Base-by-base conservation (phyloP, 2,888 invertebrate genomes). In the Amaurobius ferox region DNA sequence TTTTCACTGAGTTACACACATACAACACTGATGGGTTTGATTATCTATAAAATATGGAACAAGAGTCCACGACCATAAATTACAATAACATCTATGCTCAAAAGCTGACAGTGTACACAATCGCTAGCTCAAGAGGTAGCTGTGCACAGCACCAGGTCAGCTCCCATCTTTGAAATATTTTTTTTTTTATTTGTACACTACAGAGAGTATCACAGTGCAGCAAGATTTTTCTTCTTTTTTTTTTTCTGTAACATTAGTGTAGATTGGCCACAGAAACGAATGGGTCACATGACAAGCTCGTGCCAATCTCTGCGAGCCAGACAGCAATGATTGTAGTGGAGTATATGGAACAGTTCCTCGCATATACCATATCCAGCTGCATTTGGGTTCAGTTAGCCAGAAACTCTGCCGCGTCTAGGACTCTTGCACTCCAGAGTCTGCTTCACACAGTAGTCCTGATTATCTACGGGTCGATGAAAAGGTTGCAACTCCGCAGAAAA, bases 11-110 rank as follows among this genome's bases (percentile, higher is more conserved):
- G 64, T 86, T 74, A 67, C 64, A 79, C 79, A 86, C 78, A 79
- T 19, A 79, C 78, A 86, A 86, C 86, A 86, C 79, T 62, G 79
- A 86, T 86, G 86, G 68, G 62, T 79, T 86, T 86, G 86, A 86
- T 86, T 86, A 86, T 86, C 86, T 86, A 86, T 79, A 79, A 86
- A 86, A 86, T 85, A 85, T 79, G 68, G 79, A 86, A 79, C 79
- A 73, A 78, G 83, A 76, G 61, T 67, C 62, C 64, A 81, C 64
- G 76, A 76, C 70, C 72, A 86, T 68, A 86, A 77, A 79, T 68
- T 68, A 79, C 73, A 78, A 72, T 64, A 71, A 80, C 78, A 77
- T 78, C 70, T 67, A 79, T 61, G 66, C 71, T 55, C 32, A 9
- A 35, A 39, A 68, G 78, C 72, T 55, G 73, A 64, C 67, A 30